Evolutionary conservation across 2,113 vertebrate species (phyloP).

Genomic region (Lasiurus borealis): DNA sequence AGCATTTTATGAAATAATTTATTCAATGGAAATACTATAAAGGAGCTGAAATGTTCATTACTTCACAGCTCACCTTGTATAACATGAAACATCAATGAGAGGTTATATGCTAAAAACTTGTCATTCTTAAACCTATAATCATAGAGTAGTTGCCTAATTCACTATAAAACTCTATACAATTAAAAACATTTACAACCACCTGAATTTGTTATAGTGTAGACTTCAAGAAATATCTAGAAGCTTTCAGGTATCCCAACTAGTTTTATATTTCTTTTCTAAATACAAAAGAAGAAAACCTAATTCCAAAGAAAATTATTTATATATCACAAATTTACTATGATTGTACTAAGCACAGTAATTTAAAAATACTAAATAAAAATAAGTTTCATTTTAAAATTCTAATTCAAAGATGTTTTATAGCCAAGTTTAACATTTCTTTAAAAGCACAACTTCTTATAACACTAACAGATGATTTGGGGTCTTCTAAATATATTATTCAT

Average conservation of each 20-base stretch:
- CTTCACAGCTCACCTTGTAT: conserved; percentile 2
- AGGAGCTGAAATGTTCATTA: background rate
- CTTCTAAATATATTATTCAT: conserved; percentile 11
- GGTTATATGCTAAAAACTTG: background rate
- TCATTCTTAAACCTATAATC: conserved; percentile 37
- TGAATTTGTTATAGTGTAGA: background rate
- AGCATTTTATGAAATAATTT: conserved; percentile 30
- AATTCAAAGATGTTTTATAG: background rate
- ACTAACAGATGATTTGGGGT: background rate
- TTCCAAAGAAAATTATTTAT: background rate
- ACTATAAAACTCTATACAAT: background rate
- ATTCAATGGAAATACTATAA: background rate
- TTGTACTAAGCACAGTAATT: background rate
- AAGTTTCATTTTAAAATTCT: background rate
- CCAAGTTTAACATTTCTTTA: conserved; percentile 43
- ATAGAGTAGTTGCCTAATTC: background rate
- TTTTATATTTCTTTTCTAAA: conserved; percentile 51
- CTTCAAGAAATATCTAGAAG: background rate
- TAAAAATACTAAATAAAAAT: conserved; percentile 38
- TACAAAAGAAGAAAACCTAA: background rate
- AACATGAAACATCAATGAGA: background rate
- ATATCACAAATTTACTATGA: background rate
- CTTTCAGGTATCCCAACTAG: background rate
- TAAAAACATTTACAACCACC: background rate
- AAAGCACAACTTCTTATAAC: conserved; percentile 5